Evolutionary conservation across 2,113 vertebrate species (phyloP), one percentile per base, ranked within the genome.

Genomic region (Anarrhichthys ocellatus): DNA sequence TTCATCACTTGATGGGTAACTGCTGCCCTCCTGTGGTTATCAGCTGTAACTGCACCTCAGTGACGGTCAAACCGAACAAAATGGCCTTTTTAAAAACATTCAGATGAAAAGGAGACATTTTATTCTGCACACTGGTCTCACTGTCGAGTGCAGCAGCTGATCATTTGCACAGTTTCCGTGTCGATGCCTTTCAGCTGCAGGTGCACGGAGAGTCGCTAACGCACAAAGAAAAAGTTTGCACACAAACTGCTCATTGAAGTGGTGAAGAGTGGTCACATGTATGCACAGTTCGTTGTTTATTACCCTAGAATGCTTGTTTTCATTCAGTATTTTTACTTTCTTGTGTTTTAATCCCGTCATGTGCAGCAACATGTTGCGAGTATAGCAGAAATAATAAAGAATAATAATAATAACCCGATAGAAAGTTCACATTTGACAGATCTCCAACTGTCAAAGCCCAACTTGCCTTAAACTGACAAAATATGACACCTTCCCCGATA

Each of bases 21-120:
- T 40, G 84, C 75, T 84, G 90, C 85, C 85, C 78, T 72, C 88
- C 6, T 18, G 81, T 92, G 87, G 88, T 52, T 7, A 15, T 9
- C 6, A 17, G 10, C 27, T 56, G 56, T 36, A 79, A 66, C 56
- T 83, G 80, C 80, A 72, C 17, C 46, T 32, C 11, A 56, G 27
- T 48, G 63, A 62, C 72, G 71, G 66, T 50, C 68, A 77, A 87
- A 44, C 15, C 46, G 32, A 38, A 40, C 46, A 77, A 59, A 70
- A 2, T 8, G 34, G 29, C 73, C 76, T 34, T 34, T 10, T 48
- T 18, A 7, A 27, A 24, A 32, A 1, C 36, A 10, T 34, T 15
- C n/a, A 18, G 2, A 64, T 13, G 15, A 75, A 40, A 9, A 0
- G 1, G 24, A 73, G 38, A 9, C 0, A 1, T 72, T 67, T 40